Conservation (phyloP, 2,888 invertebrate species). For the Coecobrya sp. region DNA sequence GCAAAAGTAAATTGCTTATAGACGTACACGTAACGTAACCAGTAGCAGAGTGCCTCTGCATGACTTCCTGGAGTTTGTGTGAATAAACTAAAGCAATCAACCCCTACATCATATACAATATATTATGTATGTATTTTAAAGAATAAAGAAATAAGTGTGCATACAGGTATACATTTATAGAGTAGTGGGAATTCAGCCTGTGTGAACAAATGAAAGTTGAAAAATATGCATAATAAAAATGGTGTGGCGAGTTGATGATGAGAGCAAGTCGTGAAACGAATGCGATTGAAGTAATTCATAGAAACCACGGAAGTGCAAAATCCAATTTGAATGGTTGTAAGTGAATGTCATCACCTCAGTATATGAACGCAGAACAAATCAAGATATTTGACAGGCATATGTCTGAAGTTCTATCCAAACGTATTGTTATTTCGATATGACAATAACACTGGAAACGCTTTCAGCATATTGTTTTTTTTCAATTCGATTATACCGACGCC, state of each 20-base stretch:
- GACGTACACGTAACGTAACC: no score
- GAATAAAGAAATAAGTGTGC: neutral
- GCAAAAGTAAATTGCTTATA: neutral
- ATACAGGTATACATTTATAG: neutral
- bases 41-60: neutral
- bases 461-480: neutral
- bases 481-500: no score
- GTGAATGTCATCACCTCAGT: slow-evolving; percentile 33
- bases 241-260: slow-evolving; percentile 1
- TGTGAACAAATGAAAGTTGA: neutral
- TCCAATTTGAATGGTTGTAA: slow-evolving; percentile 55
- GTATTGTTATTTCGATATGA: neutral
- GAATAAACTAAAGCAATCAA: neutral
- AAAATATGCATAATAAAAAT: slow-evolving; percentile 19
- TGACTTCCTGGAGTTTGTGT: neutral
- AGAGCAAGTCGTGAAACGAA: slow-evolving; percentile 16
- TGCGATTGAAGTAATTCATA: neutral
- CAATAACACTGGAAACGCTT: neutral
- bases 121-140: neutral
- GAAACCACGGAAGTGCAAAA: slow-evolving; percentile 28
- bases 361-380: neutral
- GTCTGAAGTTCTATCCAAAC: neutral
- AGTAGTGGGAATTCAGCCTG: neutral
- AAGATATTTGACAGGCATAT: neutral
- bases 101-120: neutral